phyloP scores from a whole-genome alignment of 1,140 invertebrate genomes.

The Platorchestia sp. region DNA sequence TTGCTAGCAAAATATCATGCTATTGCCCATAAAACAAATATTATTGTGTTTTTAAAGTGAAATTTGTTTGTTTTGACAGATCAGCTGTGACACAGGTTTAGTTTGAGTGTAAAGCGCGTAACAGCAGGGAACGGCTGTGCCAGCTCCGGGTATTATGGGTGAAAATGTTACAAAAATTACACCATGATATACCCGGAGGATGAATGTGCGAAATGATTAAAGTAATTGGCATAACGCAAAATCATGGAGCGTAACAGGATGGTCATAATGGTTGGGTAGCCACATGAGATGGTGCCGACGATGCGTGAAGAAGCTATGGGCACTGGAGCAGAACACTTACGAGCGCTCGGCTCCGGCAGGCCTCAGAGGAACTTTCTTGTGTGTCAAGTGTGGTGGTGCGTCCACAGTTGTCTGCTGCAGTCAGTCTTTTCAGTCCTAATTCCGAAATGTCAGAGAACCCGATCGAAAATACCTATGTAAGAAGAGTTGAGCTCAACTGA shows the following conservation, averaged over 20 bases:
- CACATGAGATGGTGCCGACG: conserved; percentile 60
- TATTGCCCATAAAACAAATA: background rate
- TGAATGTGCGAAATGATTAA: background rate
- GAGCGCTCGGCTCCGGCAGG: conserved; percentile 55
- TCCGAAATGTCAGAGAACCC: background rate
- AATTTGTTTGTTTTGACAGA: conserved; percentile 18
- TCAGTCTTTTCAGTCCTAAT: background rate
- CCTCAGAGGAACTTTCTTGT: conserved; percentile 56
- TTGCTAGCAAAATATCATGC: background rate
- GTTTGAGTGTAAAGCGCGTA: conserved; percentile 1
- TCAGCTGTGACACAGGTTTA: background rate
- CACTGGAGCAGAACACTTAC: conserved; percentile 65
- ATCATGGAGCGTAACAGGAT: conserved; percentile 67
- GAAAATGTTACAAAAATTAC: background rate
- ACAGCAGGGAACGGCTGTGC: background rate
- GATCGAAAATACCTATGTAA: background rate
- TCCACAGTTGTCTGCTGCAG: background rate
- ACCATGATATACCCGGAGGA: background rate
- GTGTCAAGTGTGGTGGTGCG: conserved; percentile 39
- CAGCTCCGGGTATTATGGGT: background rate
- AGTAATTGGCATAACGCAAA: conserved; percentile 61
- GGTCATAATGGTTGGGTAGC: conserved; percentile 66
- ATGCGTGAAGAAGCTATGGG: conserved; percentile 59
- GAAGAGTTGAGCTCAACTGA: background rate
- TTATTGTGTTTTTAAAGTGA: background rate